Base-by-base conservation (phyloP, 2,797 vertebrate genomes). In the Anisognathus igniventris region DNA sequence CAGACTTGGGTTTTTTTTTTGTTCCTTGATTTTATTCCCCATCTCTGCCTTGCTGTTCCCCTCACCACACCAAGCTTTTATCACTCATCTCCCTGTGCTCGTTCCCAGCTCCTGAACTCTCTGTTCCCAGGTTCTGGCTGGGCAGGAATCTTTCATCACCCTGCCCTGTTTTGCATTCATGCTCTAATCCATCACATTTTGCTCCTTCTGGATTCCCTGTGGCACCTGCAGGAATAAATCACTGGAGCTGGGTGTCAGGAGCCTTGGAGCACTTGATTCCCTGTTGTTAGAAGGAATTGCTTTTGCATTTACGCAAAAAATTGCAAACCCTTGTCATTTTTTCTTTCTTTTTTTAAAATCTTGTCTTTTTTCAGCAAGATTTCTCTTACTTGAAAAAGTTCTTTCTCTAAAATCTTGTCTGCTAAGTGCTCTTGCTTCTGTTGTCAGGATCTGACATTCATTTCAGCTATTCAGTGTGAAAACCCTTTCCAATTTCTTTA, bases 401-500 rank as follows among this genome's bases (percentile, higher is more conserved):
- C 9, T 51, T 61, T 74, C 48, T 74, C 37, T 66, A 27, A 67
- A 71, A 53, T 20, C 37, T 70, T 35, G 6, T 19, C 76, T 90
- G 50, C 58, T 74, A 50, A 92, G n/a, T 94, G 44, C 65, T 90
- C 88, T 92, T 79, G 72, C 72, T 93, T 76, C 40, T 67, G 35
- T 70, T 85, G 72, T 87, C 25, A 28, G 66, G 90, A 53, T 57
- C 72, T 96, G 81, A 71, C 40, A n/a, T 67, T 57, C 10, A 24
- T 79, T 85, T 60, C 53, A 73, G 37, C 67, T 81, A 14, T 66
- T 79, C 47, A 44, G 31, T 37, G 53, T 50, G 70, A 92, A 92
- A 93, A 54, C 24, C 33, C 50, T 88, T 62, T 64, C 72, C 53
- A 88, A 56, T 90, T 90, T 70, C 86, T 93, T 90, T 90, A 84